phyloP scores from a whole-genome alignment of 2,113 vertebrate genomes.

The Corythaixoides concolor region DNA sequence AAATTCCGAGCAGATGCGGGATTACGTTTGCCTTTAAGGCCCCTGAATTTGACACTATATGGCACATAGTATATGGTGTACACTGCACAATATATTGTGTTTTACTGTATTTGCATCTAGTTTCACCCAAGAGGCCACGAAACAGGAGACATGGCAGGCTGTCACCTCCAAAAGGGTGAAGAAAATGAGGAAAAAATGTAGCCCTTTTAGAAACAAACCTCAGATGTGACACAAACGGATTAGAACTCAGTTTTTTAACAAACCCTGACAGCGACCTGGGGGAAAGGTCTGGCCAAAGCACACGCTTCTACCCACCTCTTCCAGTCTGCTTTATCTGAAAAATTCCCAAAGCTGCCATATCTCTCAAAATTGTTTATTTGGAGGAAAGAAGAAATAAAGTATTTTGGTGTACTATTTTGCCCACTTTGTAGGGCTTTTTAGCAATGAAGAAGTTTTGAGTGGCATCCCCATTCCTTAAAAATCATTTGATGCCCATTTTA shows the following conservation, averaged over 20 bases:
- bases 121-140: background rate
- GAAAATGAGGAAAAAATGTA: background rate
- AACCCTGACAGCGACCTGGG: background rate
- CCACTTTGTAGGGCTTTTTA: background rate
- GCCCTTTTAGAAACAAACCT: background rate
- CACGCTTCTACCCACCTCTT: background rate
- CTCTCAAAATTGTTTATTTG: background rate
- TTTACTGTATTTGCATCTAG: background rate
- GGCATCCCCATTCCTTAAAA: accelerated
- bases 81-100: background rate
- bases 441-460: background rate
- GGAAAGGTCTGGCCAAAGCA: background rate
- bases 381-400: background rate
- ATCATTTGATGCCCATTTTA: background rate
- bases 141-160: background rate
- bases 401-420: background rate
- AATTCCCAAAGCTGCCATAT: background rate
- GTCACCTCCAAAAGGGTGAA: background rate
- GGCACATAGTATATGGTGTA: background rate
- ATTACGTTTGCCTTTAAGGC: background rate
- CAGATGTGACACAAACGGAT: background rate
- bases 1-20: background rate
- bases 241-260: background rate
- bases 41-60: background rate
- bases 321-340: background rate